Base-by-base conservation (phyloP, 2,113 vertebrate species). In the Otocyon megalotis region DNA sequence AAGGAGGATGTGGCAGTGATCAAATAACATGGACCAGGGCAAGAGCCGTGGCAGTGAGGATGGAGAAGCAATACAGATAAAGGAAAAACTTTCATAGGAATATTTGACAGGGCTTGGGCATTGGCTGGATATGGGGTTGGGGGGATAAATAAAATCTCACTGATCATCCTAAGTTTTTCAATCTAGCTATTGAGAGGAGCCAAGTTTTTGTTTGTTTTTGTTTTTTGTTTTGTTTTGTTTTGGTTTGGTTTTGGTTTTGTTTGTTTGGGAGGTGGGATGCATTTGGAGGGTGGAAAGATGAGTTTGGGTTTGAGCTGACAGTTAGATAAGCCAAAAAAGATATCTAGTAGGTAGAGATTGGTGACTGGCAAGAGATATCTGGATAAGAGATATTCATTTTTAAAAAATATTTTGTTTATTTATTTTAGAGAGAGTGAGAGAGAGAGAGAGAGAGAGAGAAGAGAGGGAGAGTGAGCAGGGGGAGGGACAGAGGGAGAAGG, bases 301-400 rank as follows among this genome's bases (percentile, higher is more conserved):
- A 56, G 30, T 93, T 97, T 93, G 65, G 8, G 26, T 72, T 94
- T 89, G 22, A 92, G 28, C 17, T 56, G 10, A 89, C 60, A 80
- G 76, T 48, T 48, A 43, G 53, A 69, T 94, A 88, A 94, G 30
- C 10, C 5, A 22, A 35, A 20, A 20, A 67, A 76, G 50, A 37
- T 54, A 79, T 54, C 35, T 35, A 74, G 16, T 53, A 85, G 69
- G 32, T 86, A 97, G 83, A 76, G 26, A 19, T 67, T 76, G 5
- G 28, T 86, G 83, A 89, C 13, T 86, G 35, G 43, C 28, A 89
- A 96, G 37, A 77, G 32, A 60, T 74, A 72, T 43, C 67, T 95
- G 24, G 19, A 5, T 89, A 81, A 97, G 32, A 94, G 15, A 91
- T 79, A 62, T 5, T 79, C 82, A 81, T 79, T 82, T 67, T 93